Conservation (phyloP, 2,888 invertebrate genomes). For the Branchipolynoe longqiensis region DNA sequence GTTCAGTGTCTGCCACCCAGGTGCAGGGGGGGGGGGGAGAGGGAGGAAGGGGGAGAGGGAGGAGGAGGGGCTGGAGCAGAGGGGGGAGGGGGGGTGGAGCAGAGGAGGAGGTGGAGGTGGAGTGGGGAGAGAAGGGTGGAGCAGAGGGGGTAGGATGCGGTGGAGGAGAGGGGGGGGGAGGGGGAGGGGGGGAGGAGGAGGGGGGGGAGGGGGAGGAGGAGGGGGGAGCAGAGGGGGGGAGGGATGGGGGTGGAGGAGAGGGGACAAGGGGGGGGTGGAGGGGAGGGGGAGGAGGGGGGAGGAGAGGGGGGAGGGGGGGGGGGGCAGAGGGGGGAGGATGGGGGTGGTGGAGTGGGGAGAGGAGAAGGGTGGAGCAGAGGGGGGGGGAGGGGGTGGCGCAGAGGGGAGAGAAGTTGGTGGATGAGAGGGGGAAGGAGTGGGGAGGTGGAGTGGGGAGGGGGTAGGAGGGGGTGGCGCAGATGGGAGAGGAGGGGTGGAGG, state of each 20-base stretch:
- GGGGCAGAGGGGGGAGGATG: neutral
- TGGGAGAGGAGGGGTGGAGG: neutral
- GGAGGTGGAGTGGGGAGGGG: neutral
- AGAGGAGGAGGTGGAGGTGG: neutral
- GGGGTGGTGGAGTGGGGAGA: neutral
- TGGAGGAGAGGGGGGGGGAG: neutral
- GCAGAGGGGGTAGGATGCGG: neutral
- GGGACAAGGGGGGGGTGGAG: neutral
- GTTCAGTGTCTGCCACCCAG: neutral
- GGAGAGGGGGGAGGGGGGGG: neutral
- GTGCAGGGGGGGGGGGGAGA: slow-evolving; percentile 11
- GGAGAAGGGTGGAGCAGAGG: neutral
- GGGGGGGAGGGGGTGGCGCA: neutral
- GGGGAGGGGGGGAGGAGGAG: neutral
- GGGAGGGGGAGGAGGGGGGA: neutral
- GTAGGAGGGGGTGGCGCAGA: slow-evolving; percentile 2
- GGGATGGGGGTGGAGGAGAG: neutral
- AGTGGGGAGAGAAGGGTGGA: neutral
- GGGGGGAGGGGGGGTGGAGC: neutral
- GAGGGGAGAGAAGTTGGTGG: neutral
- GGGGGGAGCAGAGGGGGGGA: no score
- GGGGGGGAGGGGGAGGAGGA: neutral
- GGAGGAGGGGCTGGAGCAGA: neutral
- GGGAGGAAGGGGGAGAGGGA: neutral
- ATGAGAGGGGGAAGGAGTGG: neutral